Base-by-base conservation (phyloP, 1,140 invertebrate genomes). In the Drosophila quadrilineata region DNA sequence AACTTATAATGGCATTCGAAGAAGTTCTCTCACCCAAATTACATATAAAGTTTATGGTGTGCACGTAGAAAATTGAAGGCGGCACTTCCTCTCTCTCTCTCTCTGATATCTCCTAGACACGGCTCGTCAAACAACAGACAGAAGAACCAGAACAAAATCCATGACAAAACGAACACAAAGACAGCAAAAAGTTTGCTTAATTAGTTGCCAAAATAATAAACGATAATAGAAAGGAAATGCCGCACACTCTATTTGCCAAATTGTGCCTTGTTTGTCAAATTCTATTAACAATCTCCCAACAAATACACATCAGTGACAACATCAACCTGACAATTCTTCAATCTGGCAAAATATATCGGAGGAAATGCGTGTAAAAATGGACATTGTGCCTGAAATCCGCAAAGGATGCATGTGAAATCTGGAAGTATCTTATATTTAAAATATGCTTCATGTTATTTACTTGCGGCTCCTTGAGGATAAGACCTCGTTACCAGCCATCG, bases 361-460 rank as follows among this genome's bases (percentile, higher is more conserved):
- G n/a, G n/a, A n/a, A n/a, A n/a, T n/a, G n/a, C n/a, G n/a, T n/a
- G n/a, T n/a, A n/a, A n/a, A n/a, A 31, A 48, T 57, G 71, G 35
- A 65, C 28, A 46, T 36, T 64, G 50, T n/a, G n/a, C n/a, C n/a
- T n/a, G n/a, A n/a, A n/a, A n/a, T n/a, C n/a, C n/a, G n/a, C n/a
- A n/a, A n/a, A n/a, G n/a, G 60, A 64, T 71, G 75, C 71, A 56
- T 80, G 60, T 80, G 72, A 76, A 80, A 75, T 80, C 76, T 64
- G 75, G 67, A 80, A 80, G 82, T 80, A 80, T 80, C 72, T 82
- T 71, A 82, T 82, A 64, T 82, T 80, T 75, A 60, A 76, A 75
- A 64, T 72, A 59, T 80, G 62, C 63, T n/a, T n/a, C n/a, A n/a
- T n/a, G n/a, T n/a, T n/a, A n/a, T n/a, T n/a, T n/a, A n/a, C n/a